Percentiles rank a stretch among this genome's conserved stretches.
These are phyloP conservation scores for Cylas formicarius DNA, from an alignment of 1,140 invertebrate genomes.

Conservation along the genomic window DNA sequence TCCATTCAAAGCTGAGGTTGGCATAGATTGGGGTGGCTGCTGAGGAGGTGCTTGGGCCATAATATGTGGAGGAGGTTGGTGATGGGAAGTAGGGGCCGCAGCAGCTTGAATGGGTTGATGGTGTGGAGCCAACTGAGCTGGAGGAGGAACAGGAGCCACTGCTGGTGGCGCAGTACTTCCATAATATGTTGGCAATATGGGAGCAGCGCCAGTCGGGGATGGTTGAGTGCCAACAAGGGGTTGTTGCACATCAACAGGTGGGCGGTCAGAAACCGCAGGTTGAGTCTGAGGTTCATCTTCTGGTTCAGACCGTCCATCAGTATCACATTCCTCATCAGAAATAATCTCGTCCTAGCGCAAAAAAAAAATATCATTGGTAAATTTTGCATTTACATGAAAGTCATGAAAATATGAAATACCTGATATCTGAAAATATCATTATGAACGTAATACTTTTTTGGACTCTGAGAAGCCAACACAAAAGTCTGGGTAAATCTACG, in stretches of 20 bases:
- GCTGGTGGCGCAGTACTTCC: conserved; percentile 12
- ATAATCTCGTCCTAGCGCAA: conserved; percentile 62
- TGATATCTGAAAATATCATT: conserved; percentile 99
- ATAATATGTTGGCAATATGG: too few relatives aligned
- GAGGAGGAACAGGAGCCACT: conserved; percentile 9
- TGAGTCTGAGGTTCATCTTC: conserved; percentile 50
- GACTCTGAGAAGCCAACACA: conserved; percentile 87
- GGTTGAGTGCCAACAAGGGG: not conserved
- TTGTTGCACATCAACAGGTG: conserved; percentile 5
- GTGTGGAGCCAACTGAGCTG: conserved; percentile 10
- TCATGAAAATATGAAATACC: conserved; percentile 41
- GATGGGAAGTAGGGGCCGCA: conserved; percentile 1
- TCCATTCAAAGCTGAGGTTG: conserved; percentile 39
- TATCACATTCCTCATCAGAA: conserved; percentile 64
- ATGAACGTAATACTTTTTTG: conserved; percentile 96
- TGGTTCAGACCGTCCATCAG: conserved; percentile 54
- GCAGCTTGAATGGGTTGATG: too few relatives aligned
- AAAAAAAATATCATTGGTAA: not conserved
- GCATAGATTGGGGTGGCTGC: conserved; percentile 10
- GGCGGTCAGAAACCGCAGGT: conserved; percentile 13
- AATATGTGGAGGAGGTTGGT: conserved; percentile 2
- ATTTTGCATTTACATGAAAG: not conserved
- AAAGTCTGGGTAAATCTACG: conserved; percentile 96
- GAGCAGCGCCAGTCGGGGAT: conserved; percentile 29
- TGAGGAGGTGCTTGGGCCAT: conserved; percentile 21